Evolutionary conservation across 1,140 invertebrate genomes (phyloP).

Genomic region (Magallana angulata): DNA sequence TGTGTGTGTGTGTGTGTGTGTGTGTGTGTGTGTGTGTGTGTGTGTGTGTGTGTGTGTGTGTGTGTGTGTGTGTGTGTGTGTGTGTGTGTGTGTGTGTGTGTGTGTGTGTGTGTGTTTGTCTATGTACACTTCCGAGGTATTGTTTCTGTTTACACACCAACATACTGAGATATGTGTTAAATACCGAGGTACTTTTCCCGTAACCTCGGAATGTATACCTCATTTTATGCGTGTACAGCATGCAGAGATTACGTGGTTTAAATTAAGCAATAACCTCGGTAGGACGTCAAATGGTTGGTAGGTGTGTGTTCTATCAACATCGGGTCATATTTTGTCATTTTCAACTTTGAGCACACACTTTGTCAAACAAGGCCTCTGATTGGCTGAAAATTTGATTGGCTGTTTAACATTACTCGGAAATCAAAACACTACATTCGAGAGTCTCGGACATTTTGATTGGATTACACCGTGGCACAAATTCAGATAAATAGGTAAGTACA

Average conservation of each 20-base stretch:
- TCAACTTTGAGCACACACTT: not conserved
- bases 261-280: not conserved
- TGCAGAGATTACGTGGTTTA: not conserved
- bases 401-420: not conserved
- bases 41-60: too few relatives aligned
- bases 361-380: not conserved
- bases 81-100: not conserved
- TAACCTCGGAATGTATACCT: not conserved
- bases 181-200: not conserved
- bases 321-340: not conserved
- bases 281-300: not conserved
- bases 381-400: not conserved
- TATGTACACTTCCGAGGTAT: not conserved
- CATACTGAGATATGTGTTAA: not conserved
- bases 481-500: not conserved
- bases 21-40: too few relatives aligned
- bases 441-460: not conserved
- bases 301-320: not conserved
- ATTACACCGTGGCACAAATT: not conserved
- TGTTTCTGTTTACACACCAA: not conserved
- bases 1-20: too few relatives aligned
- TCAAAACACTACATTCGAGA: not conserved
- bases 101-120: not conserved
- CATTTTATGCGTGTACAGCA: not conserved
- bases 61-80: too few relatives aligned